Evolutionary conservation across 2,888 invertebrate species (phyloP), one percentile per base, ranked within the genome.

Genomic region (Macrosoma leucophasiata): DNA sequence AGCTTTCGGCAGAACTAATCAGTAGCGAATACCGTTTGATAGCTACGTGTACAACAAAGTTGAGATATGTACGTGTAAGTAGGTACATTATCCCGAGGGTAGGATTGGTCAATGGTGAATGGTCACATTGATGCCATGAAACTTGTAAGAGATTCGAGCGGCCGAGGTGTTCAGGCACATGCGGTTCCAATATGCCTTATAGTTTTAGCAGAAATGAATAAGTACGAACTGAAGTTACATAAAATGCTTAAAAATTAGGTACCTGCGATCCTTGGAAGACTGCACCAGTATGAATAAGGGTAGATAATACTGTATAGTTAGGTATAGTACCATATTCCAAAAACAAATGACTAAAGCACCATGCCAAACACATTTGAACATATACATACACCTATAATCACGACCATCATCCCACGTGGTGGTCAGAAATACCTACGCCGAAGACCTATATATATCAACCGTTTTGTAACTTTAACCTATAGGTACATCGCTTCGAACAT

Each of bases 261-360:
- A 59, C 53, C 56, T 52, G 66, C 65, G 62, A 66, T 69, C 63
- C 61, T 62, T 76, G 76, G 75, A 78, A 79, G 79, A 76, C 78
- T 70, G 74, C 71, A 68, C 67, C 65, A 63, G 64, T 62, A 63
- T 65, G 61, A 69, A 60, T 58, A 60, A 54, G 62, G 62, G 58
- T 68, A 63, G 62, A 61, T 77, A 77, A 79, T 78, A 79, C 77
- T 78, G 75, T 65, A 63, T 57, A 60, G 61, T 62, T 51, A 48
- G 48, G 49, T 65, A 60, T 60, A 63, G 57, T 60, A 69, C 65
- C 65, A 63, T 66, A 68, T 67, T 66, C 52, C 59, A 72, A 74
- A 72, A 61, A 61, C 71, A 34, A 74, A 69, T 55, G 62, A 61
- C 55, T 60, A 63, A 70, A 79, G 79, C 81, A 81, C 78, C 77